Conservation (phyloP, 2,797 vertebrate species). For the Clarias fuscus region DNA sequence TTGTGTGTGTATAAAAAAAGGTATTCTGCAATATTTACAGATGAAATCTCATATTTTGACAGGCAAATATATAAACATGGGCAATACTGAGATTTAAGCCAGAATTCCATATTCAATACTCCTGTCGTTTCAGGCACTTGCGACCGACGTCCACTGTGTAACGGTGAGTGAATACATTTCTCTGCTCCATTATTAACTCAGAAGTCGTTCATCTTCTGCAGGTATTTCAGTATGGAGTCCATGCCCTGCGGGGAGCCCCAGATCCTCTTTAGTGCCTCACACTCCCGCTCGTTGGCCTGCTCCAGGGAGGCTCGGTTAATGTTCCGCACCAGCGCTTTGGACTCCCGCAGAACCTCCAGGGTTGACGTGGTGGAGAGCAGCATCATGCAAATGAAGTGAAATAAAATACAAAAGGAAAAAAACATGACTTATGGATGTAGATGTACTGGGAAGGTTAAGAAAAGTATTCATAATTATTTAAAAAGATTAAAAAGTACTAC, state of each 20-base stretch:
- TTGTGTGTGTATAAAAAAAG: background rate
- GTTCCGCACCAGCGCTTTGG: slow-evolving; percentile 91
- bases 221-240: slow-evolving; percentile 92
- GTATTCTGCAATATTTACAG: slow-evolving; percentile 2
- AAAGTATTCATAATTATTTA: background rate
- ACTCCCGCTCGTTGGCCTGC: slow-evolving; percentile 93
- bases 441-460: slow-evolving; percentile 41
- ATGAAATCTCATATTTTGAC: background rate
- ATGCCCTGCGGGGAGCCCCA: slow-evolving; percentile 96
- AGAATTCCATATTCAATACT: slow-evolving; percentile 14
- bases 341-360: slow-evolving; percentile 89
- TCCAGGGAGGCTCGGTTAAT: slow-evolving; percentile 87
- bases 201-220: slow-evolving; percentile 89
- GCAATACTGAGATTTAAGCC: slow-evolving; percentile 32
- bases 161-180: background rate
- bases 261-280: slow-evolving; percentile 92
- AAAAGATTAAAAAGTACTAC: background rate
- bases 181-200: slow-evolving; percentile 60
- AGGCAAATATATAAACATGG: background rate
- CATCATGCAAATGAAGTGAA: slow-evolving; percentile 40
- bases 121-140: slow-evolving; percentile 45
- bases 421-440: slow-evolving; percentile 37
- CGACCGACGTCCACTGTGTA: slow-evolving; percentile 10
- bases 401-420: slow-evolving; percentile 50
- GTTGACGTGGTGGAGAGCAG: slow-evolving; percentile 16